Evolutionary conservation across 2,888 invertebrate genomes (phyloP).

Genomic region (Caenorhabditis sp.): DNA sequence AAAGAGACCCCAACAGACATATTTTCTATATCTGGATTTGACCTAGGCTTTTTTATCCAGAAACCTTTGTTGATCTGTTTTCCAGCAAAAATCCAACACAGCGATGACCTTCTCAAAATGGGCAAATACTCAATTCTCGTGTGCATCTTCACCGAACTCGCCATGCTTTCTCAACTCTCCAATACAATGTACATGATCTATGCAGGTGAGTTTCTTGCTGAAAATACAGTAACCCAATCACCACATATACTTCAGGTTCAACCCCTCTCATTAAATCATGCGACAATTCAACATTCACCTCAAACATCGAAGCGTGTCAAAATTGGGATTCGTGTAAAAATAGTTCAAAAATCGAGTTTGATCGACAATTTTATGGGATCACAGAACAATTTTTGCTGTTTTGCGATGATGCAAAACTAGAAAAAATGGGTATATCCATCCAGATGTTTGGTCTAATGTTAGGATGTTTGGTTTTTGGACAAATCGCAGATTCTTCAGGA

Average conservation of each 20-base stretch:
- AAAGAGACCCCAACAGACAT: too few species aligned
- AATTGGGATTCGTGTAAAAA: conserved; percentile 12
- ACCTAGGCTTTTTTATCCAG: too few species aligned
- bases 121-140: conserved; percentile 31
- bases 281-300: conserved; percentile 23
- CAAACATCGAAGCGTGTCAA: conserved; percentile 28
- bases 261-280: conserved; percentile 30
- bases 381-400: conserved; percentile 35
- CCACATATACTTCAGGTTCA: conserved; percentile 13
- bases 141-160: conserved; percentile 32
- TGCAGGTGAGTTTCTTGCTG: conserved; percentile 19
- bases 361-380: conserved; percentile 35
- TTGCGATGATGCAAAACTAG: conserved; percentile 43
- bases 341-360: conserved; percentile 11
- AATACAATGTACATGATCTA: conserved; percentile 44
- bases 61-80: too few species aligned
- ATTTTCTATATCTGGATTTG: too few species aligned
- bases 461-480: conserved; percentile 60
- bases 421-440: conserved; percentile 57
- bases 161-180: conserved; percentile 36
- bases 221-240: background rate
- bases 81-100: conserved; percentile 8
- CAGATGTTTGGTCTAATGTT: conserved; percentile 66
- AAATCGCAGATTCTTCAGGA: conserved; percentile 55
- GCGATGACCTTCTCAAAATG: conserved; percentile 36